Percentiles rank a stretch among this genome's conserved stretches.
Conservation (phyloP, 2,113 vertebrate species). For the Hippocampus zosterae region DNA sequence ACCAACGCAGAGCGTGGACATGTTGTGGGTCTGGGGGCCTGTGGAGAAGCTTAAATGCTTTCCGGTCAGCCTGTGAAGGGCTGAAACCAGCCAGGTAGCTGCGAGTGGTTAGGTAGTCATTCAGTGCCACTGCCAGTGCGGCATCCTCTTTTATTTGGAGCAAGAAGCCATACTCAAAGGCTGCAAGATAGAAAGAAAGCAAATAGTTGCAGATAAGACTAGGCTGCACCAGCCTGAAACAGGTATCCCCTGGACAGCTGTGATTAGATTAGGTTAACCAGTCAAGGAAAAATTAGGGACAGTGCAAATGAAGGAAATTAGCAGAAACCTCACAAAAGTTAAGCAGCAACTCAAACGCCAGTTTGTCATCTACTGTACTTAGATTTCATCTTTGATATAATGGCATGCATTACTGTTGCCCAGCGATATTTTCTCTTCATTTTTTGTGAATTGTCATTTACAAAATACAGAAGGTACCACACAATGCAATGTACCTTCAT, state of each 20-base stretch:
- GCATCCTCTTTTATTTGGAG: slow-evolving; percentile 83
- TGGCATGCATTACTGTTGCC: not conserved
- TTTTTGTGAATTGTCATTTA: not conserved
- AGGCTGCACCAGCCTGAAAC: slow-evolving; percentile 8
- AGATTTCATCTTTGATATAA: not conserved
- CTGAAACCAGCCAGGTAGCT: slow-evolving; percentile 91
- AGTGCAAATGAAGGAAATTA: not conserved
- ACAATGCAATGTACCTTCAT: not conserved
- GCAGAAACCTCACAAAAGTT: not conserved
- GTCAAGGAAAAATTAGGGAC: not conserved
- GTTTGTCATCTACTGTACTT: not conserved
- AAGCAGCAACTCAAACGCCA: not conserved
- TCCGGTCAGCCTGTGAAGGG: slow-evolving; percentile 84
- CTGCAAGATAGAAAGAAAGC: slow-evolving; percentile 85
- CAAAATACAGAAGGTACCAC: not conserved
- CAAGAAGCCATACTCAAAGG: slow-evolving; percentile 84
- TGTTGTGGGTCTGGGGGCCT: slow-evolving; percentile 80
- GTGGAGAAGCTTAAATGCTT: slow-evolving; percentile 79
- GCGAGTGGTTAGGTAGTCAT: slow-evolving; percentile 86
- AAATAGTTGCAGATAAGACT: slow-evolving; percentile 46
- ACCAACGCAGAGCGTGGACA: slow-evolving; percentile 91
- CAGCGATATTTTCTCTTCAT: not conserved
- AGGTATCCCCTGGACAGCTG: not conserved
- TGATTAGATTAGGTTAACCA: not conserved
- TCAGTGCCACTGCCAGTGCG: slow-evolving; percentile 79